Conservation (phyloP, 2,888 invertebrate species). For the Lasioglossum figueresi region DNA sequence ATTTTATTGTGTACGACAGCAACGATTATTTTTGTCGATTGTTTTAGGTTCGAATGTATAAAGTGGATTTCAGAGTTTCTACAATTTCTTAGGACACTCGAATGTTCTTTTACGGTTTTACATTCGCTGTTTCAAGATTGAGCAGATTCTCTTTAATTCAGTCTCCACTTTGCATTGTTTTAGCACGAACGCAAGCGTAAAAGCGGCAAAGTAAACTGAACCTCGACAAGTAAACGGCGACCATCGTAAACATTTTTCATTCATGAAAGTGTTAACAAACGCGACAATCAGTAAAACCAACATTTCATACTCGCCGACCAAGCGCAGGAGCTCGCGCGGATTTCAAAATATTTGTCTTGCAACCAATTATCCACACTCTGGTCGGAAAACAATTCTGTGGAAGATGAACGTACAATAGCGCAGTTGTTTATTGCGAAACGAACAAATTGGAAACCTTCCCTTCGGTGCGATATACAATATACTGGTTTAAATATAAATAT, state of each 20-base stretch:
- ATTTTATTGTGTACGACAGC: not conserved
- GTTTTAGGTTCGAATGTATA: not conserved
- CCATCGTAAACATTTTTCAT: not conserved
- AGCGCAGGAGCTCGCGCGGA: not conserved
- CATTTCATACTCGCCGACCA: not conserved
- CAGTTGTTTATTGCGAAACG: not conserved
- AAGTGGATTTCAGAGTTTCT: not conserved
- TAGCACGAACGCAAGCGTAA: not conserved
- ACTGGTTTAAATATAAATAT: too few species aligned
- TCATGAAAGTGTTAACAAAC: not conserved
- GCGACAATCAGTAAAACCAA: constrained; percentile 1
- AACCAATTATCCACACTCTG: not conserved
- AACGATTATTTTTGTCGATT: not conserved
- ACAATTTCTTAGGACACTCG: not conserved
- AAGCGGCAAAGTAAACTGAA: not conserved
- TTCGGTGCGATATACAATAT: not conserved
- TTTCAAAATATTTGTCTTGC: not conserved
- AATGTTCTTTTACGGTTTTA: not conserved
- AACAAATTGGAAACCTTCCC: not conserved
- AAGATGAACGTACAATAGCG: not conserved
- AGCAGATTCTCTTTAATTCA: not conserved
- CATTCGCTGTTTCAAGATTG: not conserved
- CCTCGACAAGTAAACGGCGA: not conserved
- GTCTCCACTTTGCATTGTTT: not conserved
- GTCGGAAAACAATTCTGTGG: not conserved